A percentile compares a stretch with the other conserved stretches of the same genome.
phyloP scores from a whole-genome alignment of 2,888 invertebrate genomes.

The Oligia strigilis region DNA sequence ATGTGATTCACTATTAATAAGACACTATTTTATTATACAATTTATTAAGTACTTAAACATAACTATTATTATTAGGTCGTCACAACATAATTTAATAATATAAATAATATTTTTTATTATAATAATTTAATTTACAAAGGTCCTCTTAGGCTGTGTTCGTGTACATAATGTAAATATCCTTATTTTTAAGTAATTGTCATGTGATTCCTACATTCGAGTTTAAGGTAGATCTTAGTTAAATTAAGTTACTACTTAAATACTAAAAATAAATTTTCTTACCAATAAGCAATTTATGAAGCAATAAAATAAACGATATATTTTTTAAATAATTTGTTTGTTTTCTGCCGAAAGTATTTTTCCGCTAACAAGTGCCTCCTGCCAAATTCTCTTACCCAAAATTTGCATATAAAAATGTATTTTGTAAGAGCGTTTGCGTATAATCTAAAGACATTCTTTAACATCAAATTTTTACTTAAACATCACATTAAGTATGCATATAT shows the following conservation, averaged over 20 bases:
- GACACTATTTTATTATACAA: constrained; percentile 41
- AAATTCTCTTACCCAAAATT: neutral
- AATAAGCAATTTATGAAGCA: constrained; percentile 22
- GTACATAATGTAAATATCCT: constrained; percentile 87
- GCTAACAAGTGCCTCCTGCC: neutral
- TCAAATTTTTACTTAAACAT: too few relatives aligned
- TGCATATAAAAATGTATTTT: neutral
- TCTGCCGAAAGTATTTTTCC: neutral
- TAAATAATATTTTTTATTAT: constrained; percentile 30
- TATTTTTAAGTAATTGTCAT: constrained; percentile 66
- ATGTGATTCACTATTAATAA: constrained; percentile 60
- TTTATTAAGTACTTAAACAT: constrained; percentile 66
- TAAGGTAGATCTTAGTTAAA: constrained; percentile 33
- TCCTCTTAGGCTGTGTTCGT: constrained; percentile 84
- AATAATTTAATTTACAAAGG: constrained; percentile 77
- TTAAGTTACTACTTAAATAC: constrained; percentile 37
- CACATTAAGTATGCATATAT: neutral
- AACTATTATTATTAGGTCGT: constrained; percentile 73
- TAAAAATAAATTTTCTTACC: constrained; percentile 33
- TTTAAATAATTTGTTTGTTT: neutral
- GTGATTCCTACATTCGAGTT: constrained; percentile 65
- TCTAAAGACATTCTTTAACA: neutral
- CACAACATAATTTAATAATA: constrained; percentile 75
- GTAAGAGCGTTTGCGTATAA: neutral
- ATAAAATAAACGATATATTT: constrained; percentile 32